phyloP scores from a whole-genome alignment of 2,888 invertebrate genomes.

The Philereme transversata region DNA sequence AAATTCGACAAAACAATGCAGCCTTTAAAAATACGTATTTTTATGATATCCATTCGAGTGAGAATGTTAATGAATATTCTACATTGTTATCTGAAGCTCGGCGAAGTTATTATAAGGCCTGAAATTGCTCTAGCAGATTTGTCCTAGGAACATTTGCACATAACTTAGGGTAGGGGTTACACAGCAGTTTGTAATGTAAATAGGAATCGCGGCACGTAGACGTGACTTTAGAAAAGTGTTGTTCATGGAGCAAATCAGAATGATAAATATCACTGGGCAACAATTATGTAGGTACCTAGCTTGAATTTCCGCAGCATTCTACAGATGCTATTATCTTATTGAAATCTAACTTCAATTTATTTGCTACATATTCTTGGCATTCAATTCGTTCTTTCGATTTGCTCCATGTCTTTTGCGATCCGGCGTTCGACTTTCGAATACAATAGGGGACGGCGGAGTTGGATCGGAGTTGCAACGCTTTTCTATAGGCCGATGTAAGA shows the following conservation, averaged over 20 bases:
- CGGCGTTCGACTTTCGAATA: slow-evolving; percentile 12
- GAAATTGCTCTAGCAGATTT: slow-evolving; percentile 30
- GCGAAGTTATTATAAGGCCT: slow-evolving; percentile 8
- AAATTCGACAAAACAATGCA: slow-evolving; percentile 20
- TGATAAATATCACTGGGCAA: not conserved
- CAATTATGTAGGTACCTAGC: not conserved
- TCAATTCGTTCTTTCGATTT: slow-evolving; percentile 25
- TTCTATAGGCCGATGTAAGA: slow-evolving; percentile 46
- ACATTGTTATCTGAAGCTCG: slow-evolving; percentile 22
- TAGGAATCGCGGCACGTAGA: slow-evolving; percentile 17
- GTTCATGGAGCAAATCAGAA: slow-evolving; percentile 16
- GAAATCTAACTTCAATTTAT: slow-evolving; percentile 1
- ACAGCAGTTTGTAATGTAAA: slow-evolving; percentile 21
- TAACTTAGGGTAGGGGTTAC: slow-evolving; percentile 21
- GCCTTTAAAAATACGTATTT: slow-evolving; percentile 7
- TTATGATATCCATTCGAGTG: slow-evolving; percentile 14
- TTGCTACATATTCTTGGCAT: slow-evolving; percentile 14
- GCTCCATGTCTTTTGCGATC: slow-evolving; percentile 18
- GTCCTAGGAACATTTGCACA: slow-evolving; percentile 26
- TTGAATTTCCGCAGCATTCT: slow-evolving; percentile 3
- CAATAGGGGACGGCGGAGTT: slow-evolving; percentile 10
- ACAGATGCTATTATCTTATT: slow-evolving; percentile 13
- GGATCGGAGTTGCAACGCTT: slow-evolving; percentile 27
- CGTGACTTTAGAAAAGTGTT: slow-evolving; percentile 29
- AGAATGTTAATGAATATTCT: slow-evolving; percentile 26